A percentile compares a stretch with the other conserved stretches of the same genome.
Evolutionary conservation across 2,888 invertebrate genomes (phyloP).

Genomic region (Hypolimnas misippus): DNA sequence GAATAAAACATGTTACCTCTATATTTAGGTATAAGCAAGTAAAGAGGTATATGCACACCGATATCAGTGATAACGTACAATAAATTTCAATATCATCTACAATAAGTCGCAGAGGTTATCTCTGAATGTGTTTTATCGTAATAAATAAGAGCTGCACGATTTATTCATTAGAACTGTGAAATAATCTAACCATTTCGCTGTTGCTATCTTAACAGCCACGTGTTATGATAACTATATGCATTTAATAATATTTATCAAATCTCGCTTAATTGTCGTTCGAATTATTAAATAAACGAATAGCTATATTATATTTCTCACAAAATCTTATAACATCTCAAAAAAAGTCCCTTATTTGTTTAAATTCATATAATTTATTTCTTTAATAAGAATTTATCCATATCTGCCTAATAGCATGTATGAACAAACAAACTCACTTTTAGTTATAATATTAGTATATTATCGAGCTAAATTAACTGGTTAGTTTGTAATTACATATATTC

Average conservation of each 20-base stretch:
- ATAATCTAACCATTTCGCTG: constrained; percentile 24
- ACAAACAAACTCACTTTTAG: neutral
- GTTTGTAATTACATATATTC: neutral
- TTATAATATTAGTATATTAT: neutral
- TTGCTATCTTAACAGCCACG: constrained; percentile 30
- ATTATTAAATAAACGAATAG: neutral
- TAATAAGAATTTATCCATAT: too few species aligned
- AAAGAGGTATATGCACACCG: neutral
- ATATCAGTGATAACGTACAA: constrained; percentile 5
- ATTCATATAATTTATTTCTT: too few species aligned
- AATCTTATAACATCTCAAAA: too few species aligned
- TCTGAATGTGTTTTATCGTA: constrained; percentile 13
- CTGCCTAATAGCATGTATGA: too few species aligned
- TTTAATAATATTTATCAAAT: neutral
- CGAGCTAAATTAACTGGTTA: constrained; percentile 3
- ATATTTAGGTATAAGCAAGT: neutral
- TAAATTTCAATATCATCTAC: constrained; percentile 16
- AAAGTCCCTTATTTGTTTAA: too few species aligned
- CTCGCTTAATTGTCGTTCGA: neutral
- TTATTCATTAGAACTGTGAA: constrained; percentile 24
- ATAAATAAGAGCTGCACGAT: constrained; percentile 31
- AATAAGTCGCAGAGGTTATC: constrained; percentile 27
- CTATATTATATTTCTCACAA: neutral
- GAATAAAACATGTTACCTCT: too few species aligned
- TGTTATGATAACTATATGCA: constrained; percentile 22